Evolutionary conservation across 1,140 invertebrate genomes (phyloP).

Genomic region (Papilio helenus): DNA sequence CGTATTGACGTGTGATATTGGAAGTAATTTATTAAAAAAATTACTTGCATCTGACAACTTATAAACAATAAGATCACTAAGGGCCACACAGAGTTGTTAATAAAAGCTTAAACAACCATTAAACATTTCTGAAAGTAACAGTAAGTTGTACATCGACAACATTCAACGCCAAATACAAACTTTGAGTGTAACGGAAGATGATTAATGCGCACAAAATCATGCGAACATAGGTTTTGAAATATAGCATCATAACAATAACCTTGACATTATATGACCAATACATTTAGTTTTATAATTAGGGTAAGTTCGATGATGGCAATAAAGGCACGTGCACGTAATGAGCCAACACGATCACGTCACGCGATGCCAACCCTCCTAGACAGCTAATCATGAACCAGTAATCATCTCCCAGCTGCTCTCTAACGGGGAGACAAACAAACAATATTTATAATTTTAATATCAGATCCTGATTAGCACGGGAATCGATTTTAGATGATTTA

Average conservation of each 20-base stretch:
- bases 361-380: slow-evolving; percentile 24
- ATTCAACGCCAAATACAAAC: no score
- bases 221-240: no score
- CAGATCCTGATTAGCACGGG: not conserved
- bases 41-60: not conserved
- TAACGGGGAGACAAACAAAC: slow-evolving; percentile 25
- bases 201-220: no score
- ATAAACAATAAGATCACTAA: no score
- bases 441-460: slow-evolving; percentile 12
- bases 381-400: slow-evolving; percentile 26
- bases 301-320: slow-evolving; percentile 3
- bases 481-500: not conserved
- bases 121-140: no score
- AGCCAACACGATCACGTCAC: slow-evolving; percentile 21
- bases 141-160: no score
- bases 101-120: no score
- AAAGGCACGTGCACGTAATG: slow-evolving; percentile 39
- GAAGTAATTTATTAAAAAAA: not conserved
- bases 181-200: no score
- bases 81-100: no score
- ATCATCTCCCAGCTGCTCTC: slow-evolving; percentile 20
- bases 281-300: not conserved
- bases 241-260: not conserved
- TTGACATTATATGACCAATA: slow-evolving; percentile 3
- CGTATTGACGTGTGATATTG: not conserved